A percentile compares a stretch with the other conserved stretches of the same genome.
phyloP scores from a whole-genome alignment of 2,113 vertebrate species.

The Lycocorax pyrrhopterus region DNA sequence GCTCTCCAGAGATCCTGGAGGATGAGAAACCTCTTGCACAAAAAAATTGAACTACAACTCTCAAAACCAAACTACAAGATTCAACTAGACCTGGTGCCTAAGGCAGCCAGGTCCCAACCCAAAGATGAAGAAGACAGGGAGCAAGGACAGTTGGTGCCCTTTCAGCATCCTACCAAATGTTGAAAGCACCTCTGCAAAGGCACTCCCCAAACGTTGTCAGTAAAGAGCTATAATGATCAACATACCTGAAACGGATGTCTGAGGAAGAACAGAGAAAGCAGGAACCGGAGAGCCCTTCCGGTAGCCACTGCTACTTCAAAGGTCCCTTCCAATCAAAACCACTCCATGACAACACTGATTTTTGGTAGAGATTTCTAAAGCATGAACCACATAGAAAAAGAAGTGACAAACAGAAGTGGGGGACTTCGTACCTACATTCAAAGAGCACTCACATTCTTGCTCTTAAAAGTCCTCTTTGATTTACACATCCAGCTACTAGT shows the following conservation, averaged over 20 bases:
- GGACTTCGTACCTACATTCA: background rate
- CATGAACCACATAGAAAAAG: background rate
- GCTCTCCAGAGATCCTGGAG: background rate
- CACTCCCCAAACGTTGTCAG: background rate
- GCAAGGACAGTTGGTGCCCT: background rate
- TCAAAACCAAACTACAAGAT: background rate
- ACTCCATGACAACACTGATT: background rate
- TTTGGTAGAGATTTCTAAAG: background rate
- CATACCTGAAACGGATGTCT: background rate
- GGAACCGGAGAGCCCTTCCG: background rate
- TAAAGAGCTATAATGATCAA: background rate
- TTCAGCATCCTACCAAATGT: background rate
- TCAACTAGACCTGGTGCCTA: background rate
- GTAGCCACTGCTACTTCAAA: background rate
- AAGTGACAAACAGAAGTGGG: background rate
- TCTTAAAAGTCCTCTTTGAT: background rate
- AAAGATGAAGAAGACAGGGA: background rate
- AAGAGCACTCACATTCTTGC: background rate
- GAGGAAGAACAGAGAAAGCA: background rate
- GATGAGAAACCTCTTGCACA: background rate
- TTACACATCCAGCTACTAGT: background rate
- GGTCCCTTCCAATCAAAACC: background rate
- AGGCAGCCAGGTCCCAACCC: background rate
- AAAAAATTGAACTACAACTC: background rate
- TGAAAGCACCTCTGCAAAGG: background rate